phyloP scores from a whole-genome alignment of 2,113 vertebrate species.

The Alectura lathami region DNA sequence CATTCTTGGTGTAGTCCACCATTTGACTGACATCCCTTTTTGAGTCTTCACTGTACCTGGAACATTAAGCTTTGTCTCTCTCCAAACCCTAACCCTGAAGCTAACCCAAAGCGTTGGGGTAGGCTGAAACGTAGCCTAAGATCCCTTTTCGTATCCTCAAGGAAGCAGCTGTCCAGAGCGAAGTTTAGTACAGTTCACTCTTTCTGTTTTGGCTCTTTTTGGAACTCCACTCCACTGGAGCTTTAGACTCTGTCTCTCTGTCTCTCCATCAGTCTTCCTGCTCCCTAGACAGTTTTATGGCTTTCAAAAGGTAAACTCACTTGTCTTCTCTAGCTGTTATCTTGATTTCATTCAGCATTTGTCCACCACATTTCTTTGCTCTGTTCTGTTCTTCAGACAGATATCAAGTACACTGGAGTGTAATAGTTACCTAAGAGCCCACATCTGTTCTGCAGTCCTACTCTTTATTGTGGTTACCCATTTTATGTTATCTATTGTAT shows the following conservation, averaged over 20 bases:
- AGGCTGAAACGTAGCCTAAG: background rate
- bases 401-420: background rate
- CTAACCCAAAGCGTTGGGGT: background rate
- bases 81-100: background rate
- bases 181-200: background rate
- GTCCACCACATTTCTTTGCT: background rate
- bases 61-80: background rate
- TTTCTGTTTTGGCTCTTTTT: background rate
- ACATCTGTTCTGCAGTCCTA: background rate
- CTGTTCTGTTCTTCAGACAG: background rate
- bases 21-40: background rate
- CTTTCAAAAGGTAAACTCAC: background rate
- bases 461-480: background rate
- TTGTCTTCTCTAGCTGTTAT: background rate
- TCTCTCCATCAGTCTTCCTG: background rate
- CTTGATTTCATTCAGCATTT: background rate
- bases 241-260: background rate
- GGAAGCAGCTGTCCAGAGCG: background rate
- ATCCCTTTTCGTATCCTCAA: background rate
- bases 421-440: background rate
- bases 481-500: background rate
- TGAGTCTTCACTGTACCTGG: background rate
- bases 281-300: background rate
- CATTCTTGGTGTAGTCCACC: background rate
- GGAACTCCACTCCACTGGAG: background rate